Percentiles rank a stretch among this genome's conserved stretches.
Conservation (phyloP, 2,888 invertebrate genomes). For the Calameuta filiformis region DNA sequence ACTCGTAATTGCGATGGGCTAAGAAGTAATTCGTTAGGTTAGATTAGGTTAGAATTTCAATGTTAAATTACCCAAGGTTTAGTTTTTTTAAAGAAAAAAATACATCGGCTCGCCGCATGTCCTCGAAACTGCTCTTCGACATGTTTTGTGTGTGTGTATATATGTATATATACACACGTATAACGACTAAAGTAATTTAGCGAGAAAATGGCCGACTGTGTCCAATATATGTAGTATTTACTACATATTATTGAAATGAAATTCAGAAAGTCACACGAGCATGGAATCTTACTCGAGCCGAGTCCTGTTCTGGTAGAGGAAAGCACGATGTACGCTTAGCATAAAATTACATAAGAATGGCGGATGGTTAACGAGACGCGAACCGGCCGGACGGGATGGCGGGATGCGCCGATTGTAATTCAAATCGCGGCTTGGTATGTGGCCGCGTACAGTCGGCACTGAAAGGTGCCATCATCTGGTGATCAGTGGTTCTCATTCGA, state of each 20-base stretch:
- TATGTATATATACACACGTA: neutral
- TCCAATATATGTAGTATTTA: neutral
- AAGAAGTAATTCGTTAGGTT: too few species aligned
- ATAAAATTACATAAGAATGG: slow-evolving; percentile 57
- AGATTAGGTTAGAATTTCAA: too few species aligned
- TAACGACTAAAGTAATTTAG: neutral
- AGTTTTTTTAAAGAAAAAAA: too few species aligned
- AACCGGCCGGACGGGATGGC: slow-evolving; percentile 45
- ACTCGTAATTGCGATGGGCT: too few species aligned
- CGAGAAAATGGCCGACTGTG: neutral
- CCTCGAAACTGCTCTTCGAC: too few species aligned
- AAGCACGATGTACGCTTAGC: slow-evolving; percentile 37
- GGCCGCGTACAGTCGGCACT: slow-evolving; percentile 15
- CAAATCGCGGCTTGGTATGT: slow-evolving; percentile 53
- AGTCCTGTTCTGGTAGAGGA: neutral
- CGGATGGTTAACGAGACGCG: slow-evolving; percentile 42
- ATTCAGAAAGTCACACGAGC: neutral
- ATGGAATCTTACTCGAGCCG: neutral
- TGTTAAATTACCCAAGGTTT: too few species aligned
- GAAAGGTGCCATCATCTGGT: slow-evolving; percentile 8
- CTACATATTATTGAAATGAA: neutral
- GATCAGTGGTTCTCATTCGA: neutral
- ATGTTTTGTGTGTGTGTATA: too few species aligned
- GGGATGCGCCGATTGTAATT: slow-evolving; percentile 60
- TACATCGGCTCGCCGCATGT: too few species aligned